These are phyloP conservation scores for Zosterops lateralis DNA, from an alignment of 2,113 vertebrate species.

Conservation along the genomic window DNA sequence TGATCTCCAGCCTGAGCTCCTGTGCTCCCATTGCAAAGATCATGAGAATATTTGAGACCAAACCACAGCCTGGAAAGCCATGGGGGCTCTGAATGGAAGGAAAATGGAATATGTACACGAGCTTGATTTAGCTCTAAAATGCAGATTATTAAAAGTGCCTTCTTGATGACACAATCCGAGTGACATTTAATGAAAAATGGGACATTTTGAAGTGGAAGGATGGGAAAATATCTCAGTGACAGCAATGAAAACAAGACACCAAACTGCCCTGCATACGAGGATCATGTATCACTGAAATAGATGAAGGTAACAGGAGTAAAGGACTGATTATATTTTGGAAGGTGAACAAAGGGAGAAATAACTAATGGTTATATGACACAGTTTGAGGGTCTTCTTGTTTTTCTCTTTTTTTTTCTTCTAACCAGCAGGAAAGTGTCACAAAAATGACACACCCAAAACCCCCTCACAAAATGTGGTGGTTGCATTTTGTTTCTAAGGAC, in stretches of 20 bases:
- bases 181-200: slow-evolving; percentile 18
- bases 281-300: neutral
- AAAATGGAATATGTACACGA: neutral
- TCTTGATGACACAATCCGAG: slow-evolving; percentile 18
- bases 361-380: neutral
- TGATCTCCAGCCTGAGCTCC: neutral
- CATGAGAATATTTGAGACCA: neutral
- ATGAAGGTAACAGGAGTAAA: neutral
- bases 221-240: neutral
- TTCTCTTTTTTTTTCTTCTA: neutral
- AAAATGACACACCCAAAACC: neutral
- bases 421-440: neutral
- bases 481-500: neutral
- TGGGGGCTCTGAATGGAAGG: neutral
- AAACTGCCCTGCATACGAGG: neutral
- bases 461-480: neutral
- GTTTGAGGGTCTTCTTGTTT: neutral
- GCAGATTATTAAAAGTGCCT: neutral
- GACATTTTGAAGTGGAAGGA: neutral
- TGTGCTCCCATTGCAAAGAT: neutral
- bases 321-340: neutral
- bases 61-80: neutral
- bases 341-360: neutral
- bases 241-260: neutral
- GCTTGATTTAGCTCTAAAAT: neutral